Conservation (phyloP, 2,888 invertebrate species). For the Elysia crispata region DNA sequence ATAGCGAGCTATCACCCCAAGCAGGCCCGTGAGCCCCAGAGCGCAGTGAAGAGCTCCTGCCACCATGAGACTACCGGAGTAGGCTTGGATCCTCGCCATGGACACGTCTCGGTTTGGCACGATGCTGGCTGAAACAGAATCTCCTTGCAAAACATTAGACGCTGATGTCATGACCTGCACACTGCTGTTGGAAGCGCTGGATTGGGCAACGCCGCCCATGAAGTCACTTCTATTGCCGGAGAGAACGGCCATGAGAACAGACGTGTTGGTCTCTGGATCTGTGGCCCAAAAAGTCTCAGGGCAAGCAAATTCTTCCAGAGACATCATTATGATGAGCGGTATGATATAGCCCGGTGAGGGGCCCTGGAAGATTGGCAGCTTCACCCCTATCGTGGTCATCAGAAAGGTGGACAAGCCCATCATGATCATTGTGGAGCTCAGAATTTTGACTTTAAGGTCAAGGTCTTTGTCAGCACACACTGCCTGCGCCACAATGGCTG, state of each 20-base stretch:
- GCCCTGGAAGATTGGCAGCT: constrained; percentile 59
- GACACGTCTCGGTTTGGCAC: constrained; percentile 24
- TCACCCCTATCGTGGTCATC: constrained; percentile 44
- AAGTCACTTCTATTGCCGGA: background rate
- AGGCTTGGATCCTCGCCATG: constrained; percentile 51
- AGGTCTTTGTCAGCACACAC: constrained; percentile 44
- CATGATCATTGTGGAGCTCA: constrained; percentile 48
- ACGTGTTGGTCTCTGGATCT: constrained; percentile 26
- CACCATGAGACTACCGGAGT: constrained; percentile 66
- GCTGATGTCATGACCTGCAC: too few relatives aligned
- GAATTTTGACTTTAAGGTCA: constrained; percentile 33
- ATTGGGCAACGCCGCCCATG: too few relatives aligned
- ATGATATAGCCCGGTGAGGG: constrained; percentile 57
- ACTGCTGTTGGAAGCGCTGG: too few relatives aligned
- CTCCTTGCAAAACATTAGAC: background rate
- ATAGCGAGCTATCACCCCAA: constrained; percentile 55
- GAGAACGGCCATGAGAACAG: constrained; percentile 33
- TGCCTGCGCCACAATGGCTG: constrained; percentile 33
- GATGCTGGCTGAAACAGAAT: background rate
- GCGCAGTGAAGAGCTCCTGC: constrained; percentile 62
- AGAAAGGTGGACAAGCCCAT: constrained; percentile 47
- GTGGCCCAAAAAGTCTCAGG: constrained; percentile 12
- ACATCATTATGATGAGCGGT: constrained; percentile 56
- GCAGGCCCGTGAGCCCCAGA: constrained; percentile 64
- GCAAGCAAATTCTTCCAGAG: constrained; percentile 56